Conservation (phyloP, 2,888 invertebrate species). For the Glaucopsyche alexis region DNA sequence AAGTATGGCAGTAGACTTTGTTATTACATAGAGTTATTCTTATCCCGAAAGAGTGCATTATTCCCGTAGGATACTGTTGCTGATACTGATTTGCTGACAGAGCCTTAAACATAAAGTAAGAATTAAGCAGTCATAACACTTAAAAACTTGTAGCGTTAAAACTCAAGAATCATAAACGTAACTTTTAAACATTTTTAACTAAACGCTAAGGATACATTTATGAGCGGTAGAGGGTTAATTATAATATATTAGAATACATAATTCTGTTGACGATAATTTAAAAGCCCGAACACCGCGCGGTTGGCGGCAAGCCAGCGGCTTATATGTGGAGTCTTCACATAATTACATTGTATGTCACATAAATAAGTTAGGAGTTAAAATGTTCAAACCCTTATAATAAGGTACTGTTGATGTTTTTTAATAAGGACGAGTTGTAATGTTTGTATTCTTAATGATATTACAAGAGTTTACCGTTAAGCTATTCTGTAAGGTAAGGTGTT, state of each 20-base stretch:
- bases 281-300: slow-evolving; percentile 38
- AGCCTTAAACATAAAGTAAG: no score
- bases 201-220: slow-evolving; percentile 1
- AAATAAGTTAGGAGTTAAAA: slow-evolving; percentile 49
- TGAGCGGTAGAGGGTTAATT: slow-evolving; percentile 27
- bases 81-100: no score
- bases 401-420: slow-evolving; percentile 30
- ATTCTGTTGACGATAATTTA: slow-evolving; percentile 41
- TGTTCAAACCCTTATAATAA: slow-evolving; percentile 42
- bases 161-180: no score
- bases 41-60: no score
- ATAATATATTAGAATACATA: slow-evolving; percentile 36
- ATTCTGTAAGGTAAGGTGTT: no score
- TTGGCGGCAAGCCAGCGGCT: slow-evolving; percentile 53
- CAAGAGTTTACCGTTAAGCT: no score
- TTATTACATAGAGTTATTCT: no score
- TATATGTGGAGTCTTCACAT: slow-evolving; percentile 52
- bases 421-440: not conserved
- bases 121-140: no score
- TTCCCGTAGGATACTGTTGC: no score
- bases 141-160: no score
- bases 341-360: slow-evolving; percentile 54
- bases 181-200: not conserved
- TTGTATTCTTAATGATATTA: not conserved
- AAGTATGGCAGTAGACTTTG: no score